Evolutionary conservation across 1,140 invertebrate species (phyloP).

Genomic region (Harlomillsia oculata): DNA sequence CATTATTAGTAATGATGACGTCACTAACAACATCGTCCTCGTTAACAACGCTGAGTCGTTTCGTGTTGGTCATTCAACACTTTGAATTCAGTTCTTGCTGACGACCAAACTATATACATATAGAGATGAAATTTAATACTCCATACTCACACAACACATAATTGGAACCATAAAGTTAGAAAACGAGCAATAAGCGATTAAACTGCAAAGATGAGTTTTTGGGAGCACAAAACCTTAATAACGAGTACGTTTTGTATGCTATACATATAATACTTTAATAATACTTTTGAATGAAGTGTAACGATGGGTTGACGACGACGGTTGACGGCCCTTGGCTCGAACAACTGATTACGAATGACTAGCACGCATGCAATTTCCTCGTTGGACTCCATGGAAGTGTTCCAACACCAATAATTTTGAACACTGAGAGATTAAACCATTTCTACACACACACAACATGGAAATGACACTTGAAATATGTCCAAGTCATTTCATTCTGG

Average conservation of each 20-base stretch:
- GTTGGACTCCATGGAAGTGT: conserved; percentile 7
- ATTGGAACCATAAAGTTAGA: not conserved
- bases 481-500: not conserved
- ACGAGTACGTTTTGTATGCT: too few species aligned
- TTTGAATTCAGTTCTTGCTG: not conserved
- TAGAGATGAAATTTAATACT: too few species aligned
- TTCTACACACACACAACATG: conserved; percentile 15
- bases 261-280: not conserved
- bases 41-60: too few species aligned
- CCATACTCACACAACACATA: too few species aligned
- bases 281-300: not conserved
- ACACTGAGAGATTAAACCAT: conserved; percentile 17
- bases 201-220: not conserved
- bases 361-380: conserved; percentile 11
- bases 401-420: conserved; percentile 13
- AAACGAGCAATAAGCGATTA: not conserved
- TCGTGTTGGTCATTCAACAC: not conserved
- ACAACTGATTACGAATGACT: conserved; percentile 10
- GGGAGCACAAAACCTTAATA: not conserved
- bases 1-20: not conserved
- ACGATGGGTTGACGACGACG: conserved; percentile 1
- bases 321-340: not conserved
- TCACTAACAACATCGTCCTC: too few species aligned
- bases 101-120: not conserved
- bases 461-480: conserved; percentile 22